A percentile compares a stretch with the other conserved stretches of the same genome.
Evolutionary conservation across 2,888 invertebrate genomes (phyloP).

Genomic region (Hydriomena furcata): DNA sequence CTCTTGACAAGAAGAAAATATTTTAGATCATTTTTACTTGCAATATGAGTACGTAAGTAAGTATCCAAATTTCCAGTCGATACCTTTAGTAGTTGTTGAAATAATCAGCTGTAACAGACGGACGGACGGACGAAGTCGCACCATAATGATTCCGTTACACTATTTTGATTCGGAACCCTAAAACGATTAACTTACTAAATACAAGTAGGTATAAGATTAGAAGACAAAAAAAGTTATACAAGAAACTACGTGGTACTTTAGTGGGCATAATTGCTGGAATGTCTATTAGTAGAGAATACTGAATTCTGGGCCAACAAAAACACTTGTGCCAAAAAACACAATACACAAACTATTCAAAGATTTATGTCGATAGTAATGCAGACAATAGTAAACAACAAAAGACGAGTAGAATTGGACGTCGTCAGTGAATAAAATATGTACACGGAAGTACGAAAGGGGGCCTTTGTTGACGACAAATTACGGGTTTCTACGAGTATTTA

Average conservation of each 20-base stretch:
- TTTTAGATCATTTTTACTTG: no score
- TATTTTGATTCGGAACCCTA: no score
- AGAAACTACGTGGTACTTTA: neutral
- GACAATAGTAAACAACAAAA: conserved; percentile 57
- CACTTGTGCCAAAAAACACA: conserved; percentile 21
- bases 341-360: conserved; percentile 34
- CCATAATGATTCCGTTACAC: no score
- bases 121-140: no score
- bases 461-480: conserved; percentile 69
- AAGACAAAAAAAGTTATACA: no score
- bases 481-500: conserved; percentile 64
- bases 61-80: no score
- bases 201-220: no score
- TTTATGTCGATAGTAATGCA: conserved; percentile 39
- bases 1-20: no score
- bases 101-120: no score
- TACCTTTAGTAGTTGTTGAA: no score
- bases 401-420: conserved; percentile 63
- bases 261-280: neutral
- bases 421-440: conserved; percentile 69
- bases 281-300: neutral
- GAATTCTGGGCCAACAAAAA: neutral
- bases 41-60: no score
- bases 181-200: no score
- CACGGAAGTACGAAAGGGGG: conserved; percentile 44